Evolutionary conservation across 2,888 invertebrate species (phyloP), one percentile per base, ranked within the genome.

Genomic region (Pachycephus smyrnensis): DNA sequence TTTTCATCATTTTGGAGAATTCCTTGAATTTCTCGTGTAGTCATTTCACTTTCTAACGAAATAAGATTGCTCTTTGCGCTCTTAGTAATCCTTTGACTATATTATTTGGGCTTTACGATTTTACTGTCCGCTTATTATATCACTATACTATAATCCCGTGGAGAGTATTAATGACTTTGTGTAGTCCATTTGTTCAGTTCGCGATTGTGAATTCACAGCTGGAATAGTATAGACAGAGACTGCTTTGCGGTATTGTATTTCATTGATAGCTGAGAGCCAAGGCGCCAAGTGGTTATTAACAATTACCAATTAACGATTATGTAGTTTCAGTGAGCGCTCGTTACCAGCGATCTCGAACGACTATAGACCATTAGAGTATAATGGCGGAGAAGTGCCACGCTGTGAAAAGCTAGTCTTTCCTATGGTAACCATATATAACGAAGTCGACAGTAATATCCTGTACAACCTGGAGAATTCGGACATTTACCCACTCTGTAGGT

Each of bases 291-390:
- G 77, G 79, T 76, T 81, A 82, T 82, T 81, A 80, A 77, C 77
- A 76, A 81, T 79, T 81, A 76, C 77, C 80, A 82, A 82, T 82
- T 82, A 82, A 77, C 76, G 82, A 80, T 77, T 79, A 82, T 77
- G 75, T 68, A 73, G 55, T 37, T 23, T 55, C 55, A 55, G 55
- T 23, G 55, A 23, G 55, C 55, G 55, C 23, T 9, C 55, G 2
- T 55, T 23, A 9, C 23, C 2, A 23, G 23, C 23, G 55, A 55
- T 55, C 9, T 55, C 55, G 55, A 55, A 6, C 15, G 55, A 23
- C 2, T 55, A 55, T 55, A 23, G 30, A 15, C 30, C 15, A 71
- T 15, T 71, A 71, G 12, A 9, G 23, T 23, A 55, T 55, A 55
- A 55, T 55, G 55, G 2, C 23, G 55, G 6, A 55, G 23, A 55